Evolutionary conservation across 1,140 invertebrate species (phyloP).

Genomic region (Ceratina calcarata): DNA sequence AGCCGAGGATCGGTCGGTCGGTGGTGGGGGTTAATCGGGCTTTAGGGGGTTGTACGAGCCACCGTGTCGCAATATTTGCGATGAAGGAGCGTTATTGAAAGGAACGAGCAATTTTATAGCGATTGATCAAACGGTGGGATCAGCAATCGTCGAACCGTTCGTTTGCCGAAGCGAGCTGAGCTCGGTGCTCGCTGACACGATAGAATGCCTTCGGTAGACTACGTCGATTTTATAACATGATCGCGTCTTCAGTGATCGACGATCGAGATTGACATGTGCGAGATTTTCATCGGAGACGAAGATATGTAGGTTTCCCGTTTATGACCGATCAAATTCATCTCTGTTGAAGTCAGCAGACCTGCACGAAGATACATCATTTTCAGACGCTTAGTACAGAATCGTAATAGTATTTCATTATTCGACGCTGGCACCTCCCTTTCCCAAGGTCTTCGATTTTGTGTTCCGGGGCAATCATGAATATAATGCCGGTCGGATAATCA

Average conservation of each 20-base stretch:
- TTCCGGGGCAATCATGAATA: neutral
- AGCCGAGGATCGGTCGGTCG: neutral
- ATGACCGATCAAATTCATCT: too few species aligned
- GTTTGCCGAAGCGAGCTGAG: neutral
- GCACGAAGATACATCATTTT: too few species aligned
- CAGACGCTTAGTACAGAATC: too few species aligned
- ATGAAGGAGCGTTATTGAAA: slow-evolving; percentile 36
- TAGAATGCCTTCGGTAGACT: neutral
- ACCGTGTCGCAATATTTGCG: slow-evolving; percentile 32
- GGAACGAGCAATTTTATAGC: slow-evolving; percentile 31
- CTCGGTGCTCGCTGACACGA: too few species aligned
- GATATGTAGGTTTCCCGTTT: too few species aligned
- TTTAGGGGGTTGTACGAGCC: slow-evolving; percentile 7
- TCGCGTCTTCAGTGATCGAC: slow-evolving; percentile 1
- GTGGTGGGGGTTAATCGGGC: slow-evolving; percentile 19
- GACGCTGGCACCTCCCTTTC: too few species aligned
- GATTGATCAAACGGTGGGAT: slow-evolving; percentile 3
- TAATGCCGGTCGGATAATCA: slow-evolving; percentile 19
- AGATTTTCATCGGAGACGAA: neutral
- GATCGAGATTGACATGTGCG: neutral
- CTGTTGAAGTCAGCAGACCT: too few species aligned
- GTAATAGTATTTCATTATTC: too few species aligned
- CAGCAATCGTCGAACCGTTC: neutral
- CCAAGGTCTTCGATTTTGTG: neutral
- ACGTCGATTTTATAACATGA: slow-evolving; percentile 26